Percentiles rank a stretch among this genome's conserved stretches.
These are phyloP conservation scores for Asteroscopus sphinx DNA, from an alignment of 2,888 invertebrate genomes.

Conservation along the genomic window DNA sequence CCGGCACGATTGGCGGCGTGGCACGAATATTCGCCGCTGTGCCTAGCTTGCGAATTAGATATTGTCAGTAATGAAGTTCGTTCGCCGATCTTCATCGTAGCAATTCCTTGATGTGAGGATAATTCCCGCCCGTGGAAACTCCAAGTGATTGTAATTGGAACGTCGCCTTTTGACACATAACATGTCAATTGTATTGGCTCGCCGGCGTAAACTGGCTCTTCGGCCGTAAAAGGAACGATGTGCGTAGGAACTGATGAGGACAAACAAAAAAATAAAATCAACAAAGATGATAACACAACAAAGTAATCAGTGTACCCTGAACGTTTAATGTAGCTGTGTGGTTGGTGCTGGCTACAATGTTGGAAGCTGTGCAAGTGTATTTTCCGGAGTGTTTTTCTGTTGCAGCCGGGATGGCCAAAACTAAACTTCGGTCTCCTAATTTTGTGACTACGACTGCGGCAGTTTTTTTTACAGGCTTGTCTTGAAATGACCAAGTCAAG, in stretches of 20 bases:
- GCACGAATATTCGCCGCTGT: slow-evolving; percentile 93
- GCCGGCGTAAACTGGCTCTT: slow-evolving; percentile 91
- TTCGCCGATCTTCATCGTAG: slow-evolving; percentile 90
- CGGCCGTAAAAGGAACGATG: slow-evolving; percentile 91
- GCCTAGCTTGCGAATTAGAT: slow-evolving; percentile 90
- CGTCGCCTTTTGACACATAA: slow-evolving; percentile 92
- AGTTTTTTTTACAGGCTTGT: slow-evolving; percentile 81
- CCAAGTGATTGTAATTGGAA: slow-evolving; percentile 94
- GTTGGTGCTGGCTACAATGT: slow-evolving; percentile 91
- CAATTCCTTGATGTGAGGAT: slow-evolving; percentile 88
- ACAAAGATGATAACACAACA: slow-evolving; percentile 65
- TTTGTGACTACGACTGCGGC: slow-evolving; percentile 87
- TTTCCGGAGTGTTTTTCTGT: slow-evolving; percentile 93
- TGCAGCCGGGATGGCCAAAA: slow-evolving; percentile 91
- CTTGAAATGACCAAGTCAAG: slow-evolving; percentile 92
- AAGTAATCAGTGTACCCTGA: slow-evolving; percentile 89
- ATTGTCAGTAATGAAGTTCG: slow-evolving; percentile 92
- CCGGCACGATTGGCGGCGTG: slow-evolving; percentile 92
- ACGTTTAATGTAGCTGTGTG: slow-evolving; percentile 91
- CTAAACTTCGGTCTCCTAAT: slow-evolving; percentile 90
- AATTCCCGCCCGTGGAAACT: slow-evolving; percentile 91
- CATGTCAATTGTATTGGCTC: slow-evolving; percentile 91
- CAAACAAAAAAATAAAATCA: slow-evolving; percentile 66
- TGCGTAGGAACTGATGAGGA: slow-evolving; percentile 90
- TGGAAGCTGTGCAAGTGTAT: slow-evolving; percentile 94